phyloP scores from a whole-genome alignment of 1,140 invertebrate genomes.

The Paralvinella palmiformis region DNA sequence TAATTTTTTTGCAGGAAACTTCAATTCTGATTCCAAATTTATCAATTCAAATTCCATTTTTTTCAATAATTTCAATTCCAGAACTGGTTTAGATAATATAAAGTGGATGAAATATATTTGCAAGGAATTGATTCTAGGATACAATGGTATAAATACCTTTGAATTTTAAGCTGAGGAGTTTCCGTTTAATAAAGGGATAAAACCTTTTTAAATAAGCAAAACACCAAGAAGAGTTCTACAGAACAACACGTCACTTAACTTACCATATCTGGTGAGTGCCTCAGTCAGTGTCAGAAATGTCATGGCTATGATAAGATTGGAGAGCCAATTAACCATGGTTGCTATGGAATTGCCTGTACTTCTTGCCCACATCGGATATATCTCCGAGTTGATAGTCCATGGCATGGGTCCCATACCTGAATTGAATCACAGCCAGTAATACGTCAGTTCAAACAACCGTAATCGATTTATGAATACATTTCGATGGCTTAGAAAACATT shows the following conservation, averaged over 20 bases:
- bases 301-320: constrained; percentile 59
- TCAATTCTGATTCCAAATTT: no score
- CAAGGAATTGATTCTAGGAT: neutral
- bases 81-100: neutral
- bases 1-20: no score
- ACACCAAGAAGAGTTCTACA: neutral
- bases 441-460: neutral
- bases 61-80: no score
- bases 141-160: neutral
- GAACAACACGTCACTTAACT: constrained; percentile 16
- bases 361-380: constrained; percentile 61
- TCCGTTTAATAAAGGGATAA: neutral
- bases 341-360: constrained; percentile 56
- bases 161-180: neutral
- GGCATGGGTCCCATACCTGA: constrained; percentile 61
- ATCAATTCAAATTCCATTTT: no score
- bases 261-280: constrained; percentile 53
- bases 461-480: neutral
- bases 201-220: neutral
- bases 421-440: constrained; percentile 9
- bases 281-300: constrained; percentile 57
- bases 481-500: no score
- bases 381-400: constrained; percentile 63
- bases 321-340: constrained; percentile 59
- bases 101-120: neutral